Evolutionary conservation across 2,888 invertebrate genomes (phyloP).

Genomic region (Ochlodes sylvanus): DNA sequence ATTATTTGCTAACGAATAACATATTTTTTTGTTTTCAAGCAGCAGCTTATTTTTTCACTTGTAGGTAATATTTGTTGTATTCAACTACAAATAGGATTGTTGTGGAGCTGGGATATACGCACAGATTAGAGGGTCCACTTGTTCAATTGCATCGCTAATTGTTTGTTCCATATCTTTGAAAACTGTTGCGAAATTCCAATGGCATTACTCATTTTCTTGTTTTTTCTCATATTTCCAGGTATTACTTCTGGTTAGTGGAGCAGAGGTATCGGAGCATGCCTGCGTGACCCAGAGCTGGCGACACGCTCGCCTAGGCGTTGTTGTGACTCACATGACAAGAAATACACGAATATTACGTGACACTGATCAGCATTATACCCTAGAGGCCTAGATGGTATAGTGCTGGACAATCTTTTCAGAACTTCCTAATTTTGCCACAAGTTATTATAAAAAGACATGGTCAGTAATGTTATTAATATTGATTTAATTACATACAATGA

Average conservation of each 20-base stretch:
- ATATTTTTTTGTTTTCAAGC: too few species aligned
- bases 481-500: neutral
- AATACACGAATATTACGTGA: conserved; percentile 9
- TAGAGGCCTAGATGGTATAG: neutral
- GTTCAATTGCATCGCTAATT: neutral
- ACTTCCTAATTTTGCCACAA: neutral
- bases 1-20: too few species aligned
- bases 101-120: too few species aligned
- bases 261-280: conserved; percentile 11
- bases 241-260: conserved; percentile 21
- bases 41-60: too few species aligned
- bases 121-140: neutral
- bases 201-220: neutral
- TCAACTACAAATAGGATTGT: too few species aligned
- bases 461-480: neutral
- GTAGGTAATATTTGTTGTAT: too few species aligned
- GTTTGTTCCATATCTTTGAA: neutral
- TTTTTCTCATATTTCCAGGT: neutral
- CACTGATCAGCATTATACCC: too few species aligned
- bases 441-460: too few species aligned
- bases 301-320: conserved; percentile 21
- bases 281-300: conserved; percentile 19
- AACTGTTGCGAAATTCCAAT: neutral
- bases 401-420: neutral
- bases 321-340: conserved; percentile 25